A percentile compares a stretch with the other conserved stretches of the same genome.
Conservation (phyloP, 2,113 vertebrate genomes). For the Percopsis transmontana region DNA sequence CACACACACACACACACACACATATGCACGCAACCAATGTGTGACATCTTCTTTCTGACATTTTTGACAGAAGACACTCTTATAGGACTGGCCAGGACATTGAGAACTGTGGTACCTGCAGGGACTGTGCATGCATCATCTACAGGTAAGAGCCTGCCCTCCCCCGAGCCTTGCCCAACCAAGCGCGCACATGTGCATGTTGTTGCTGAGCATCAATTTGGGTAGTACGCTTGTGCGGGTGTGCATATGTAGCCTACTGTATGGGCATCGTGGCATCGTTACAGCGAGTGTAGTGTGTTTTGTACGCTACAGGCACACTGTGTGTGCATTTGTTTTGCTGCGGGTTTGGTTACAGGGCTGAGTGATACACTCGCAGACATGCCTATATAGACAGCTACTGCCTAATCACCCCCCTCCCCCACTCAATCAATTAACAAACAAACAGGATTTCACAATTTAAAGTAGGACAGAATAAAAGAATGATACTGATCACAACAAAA, state of each 20-base stretch:
- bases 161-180: neutral
- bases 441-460: conserved; percentile 65
- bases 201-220: neutral
- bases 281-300: neutral
- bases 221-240: neutral
- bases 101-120: conserved; percentile 88
- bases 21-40: neutral
- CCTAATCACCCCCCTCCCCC: conserved; percentile 33
- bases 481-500: conserved; percentile 21
- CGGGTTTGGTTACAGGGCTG: conserved; percentile 43
- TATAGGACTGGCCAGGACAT: conserved; percentile 88
- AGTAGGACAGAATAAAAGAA: conserved; percentile 24
- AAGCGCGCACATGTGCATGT: neutral
- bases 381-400: conserved; percentile 11
- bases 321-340: conserved; percentile 1
- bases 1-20: neutral
- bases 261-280: conserved; percentile 10
- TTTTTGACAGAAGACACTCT: conserved; percentile 80
- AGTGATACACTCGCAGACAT: conserved; percentile 9
- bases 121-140: conserved; percentile 89
- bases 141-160: conserved; percentile 78
- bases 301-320: no score
- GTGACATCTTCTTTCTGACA: no score
- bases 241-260: conserved; percentile 21
- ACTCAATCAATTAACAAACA: conserved; percentile 58